phyloP scores from a whole-genome alignment of 2,113 vertebrate species.

The Tupaia chinensis region DNA sequence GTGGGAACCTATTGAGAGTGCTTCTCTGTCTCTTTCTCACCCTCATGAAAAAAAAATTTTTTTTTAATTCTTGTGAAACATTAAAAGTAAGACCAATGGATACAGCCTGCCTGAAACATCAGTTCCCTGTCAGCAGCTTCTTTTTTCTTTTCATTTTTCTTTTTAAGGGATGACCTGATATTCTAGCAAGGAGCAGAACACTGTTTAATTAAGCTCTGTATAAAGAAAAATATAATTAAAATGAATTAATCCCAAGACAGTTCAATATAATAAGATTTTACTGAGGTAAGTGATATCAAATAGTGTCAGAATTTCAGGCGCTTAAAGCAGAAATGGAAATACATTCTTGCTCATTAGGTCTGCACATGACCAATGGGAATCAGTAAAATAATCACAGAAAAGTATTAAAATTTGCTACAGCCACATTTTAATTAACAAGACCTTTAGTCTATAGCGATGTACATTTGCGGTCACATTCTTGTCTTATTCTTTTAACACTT shows the following conservation, averaged over 20 bases:
- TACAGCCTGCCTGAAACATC: neutral
- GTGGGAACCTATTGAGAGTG: no score
- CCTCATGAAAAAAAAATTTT: no score
- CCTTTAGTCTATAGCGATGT: neutral
- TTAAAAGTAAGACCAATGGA: neutral
- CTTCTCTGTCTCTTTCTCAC: no score
- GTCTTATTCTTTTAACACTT: conserved; percentile 31
- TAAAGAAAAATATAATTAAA: conserved; percentile 41
- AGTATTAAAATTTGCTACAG: conserved; percentile 29
- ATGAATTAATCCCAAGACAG: neutral
- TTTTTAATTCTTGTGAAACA: no score
- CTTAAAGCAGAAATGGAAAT: neutral
- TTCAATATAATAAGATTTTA: conserved; percentile 33
- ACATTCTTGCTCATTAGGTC: neutral
- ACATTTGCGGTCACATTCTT: neutral
- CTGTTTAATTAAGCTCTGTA: neutral
- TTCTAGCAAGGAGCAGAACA: neutral
- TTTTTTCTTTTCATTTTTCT: neutral
- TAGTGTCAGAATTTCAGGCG: neutral
- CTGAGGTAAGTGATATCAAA: neutral
- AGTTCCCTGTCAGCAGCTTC: neutral
- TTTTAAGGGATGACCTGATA: neutral
- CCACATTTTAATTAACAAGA: conserved; percentile 48
- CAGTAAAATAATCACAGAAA: conserved; percentile 41
- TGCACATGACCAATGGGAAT: neutral